Percentiles rank a stretch among this genome's conserved stretches.
These are phyloP conservation scores for Rana temporaria DNA, from an alignment of 2,113 vertebrate genomes.

Conservation along the genomic window DNA sequence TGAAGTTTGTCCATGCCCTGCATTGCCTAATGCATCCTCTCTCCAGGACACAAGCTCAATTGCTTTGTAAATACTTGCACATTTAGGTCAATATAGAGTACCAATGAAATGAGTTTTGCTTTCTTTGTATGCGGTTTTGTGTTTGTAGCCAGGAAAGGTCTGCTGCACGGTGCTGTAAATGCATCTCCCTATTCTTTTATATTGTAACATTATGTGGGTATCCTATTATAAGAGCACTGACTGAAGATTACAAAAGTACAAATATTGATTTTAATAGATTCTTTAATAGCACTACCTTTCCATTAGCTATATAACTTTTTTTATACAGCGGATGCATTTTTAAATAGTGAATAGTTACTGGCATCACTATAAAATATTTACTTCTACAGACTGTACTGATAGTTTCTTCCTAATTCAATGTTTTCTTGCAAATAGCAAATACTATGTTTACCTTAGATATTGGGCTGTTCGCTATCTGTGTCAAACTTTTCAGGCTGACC, in stretches of 20 bases:
- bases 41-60: background rate
- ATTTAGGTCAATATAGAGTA: slow-evolving; percentile 16
- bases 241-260: background rate
- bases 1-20: background rate
- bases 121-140: slow-evolving; percentile 14
- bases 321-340: too few species aligned
- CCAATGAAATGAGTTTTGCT: slow-evolving; percentile 3
- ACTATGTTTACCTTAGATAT: background rate
- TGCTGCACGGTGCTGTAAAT: slow-evolving; percentile 1
- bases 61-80: background rate
- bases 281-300: background rate
- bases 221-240: background rate
- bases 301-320: background rate
- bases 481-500: slow-evolving; percentile 5
- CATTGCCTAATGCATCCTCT: slow-evolving; percentile 1
- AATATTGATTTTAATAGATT: background rate
- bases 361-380: background rate
- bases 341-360: too few species aligned
- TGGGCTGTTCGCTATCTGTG: background rate
- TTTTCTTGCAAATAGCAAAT: background rate
- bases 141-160: background rate
- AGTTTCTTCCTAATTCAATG: background rate
- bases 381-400: background rate
- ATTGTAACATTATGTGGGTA: background rate
- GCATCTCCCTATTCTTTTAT: background rate